phyloP scores from a whole-genome alignment of 2,797 vertebrate genomes.

The Myiothlypis coronata region DNA sequence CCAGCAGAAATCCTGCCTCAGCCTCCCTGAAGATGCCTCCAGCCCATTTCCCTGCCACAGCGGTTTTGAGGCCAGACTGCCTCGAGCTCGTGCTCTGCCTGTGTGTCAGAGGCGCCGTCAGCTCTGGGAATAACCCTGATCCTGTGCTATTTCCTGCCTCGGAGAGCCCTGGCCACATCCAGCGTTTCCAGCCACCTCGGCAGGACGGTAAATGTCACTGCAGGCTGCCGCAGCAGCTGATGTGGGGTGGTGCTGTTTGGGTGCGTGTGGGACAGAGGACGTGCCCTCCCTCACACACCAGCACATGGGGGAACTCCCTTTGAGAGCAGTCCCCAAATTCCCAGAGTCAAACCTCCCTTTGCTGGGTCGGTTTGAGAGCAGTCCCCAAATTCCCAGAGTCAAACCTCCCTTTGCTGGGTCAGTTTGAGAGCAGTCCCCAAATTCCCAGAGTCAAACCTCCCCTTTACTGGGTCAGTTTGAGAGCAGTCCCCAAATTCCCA shows the following conservation, averaged over 20 bases:
- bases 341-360: too few species aligned
- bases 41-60: background rate
- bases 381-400: background rate
- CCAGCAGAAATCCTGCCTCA: background rate
- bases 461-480: too few species aligned
- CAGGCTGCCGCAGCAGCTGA: background rate
- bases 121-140: slow-evolving; percentile 3
- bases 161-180: background rate
- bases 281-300: background rate
- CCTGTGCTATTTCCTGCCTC: background rate
- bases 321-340: background rate
- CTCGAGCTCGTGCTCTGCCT: background rate
- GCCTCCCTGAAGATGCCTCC: background rate
- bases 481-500: too few species aligned
- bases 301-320: rapidly evolving
- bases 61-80: slow-evolving; percentile 24
- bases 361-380: background rate
- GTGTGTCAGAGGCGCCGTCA: background rate
- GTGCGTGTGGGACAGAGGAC: background rate
- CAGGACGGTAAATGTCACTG: background rate
- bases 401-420: background rate
- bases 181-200: background rate
- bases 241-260: background rate
- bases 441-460: too few species aligned
- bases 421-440: background rate